Conservation (phyloP, 92 coral and sea anemone genomes). For the Galaxea fascicularis region DNA sequence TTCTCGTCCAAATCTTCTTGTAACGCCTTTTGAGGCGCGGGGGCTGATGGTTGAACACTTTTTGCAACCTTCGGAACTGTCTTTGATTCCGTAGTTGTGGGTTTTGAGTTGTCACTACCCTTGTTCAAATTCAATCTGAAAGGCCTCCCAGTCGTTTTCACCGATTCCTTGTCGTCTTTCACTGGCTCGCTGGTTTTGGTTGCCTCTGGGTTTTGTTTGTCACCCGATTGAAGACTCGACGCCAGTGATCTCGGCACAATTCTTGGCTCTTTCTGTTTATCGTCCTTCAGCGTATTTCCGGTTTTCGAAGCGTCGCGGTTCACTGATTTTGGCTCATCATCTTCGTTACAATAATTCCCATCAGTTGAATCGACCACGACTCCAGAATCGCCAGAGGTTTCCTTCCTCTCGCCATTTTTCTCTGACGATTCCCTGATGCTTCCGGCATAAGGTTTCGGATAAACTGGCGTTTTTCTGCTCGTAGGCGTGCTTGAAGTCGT, state of each 20-base stretch:
- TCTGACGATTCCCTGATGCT: conserved; percentile 10
- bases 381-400: conserved; percentile 83
- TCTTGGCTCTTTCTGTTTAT: conserved; percentile 40
- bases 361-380: conserved; percentile 66
- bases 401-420: conserved; percentile 53
- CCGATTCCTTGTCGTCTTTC: conserved; percentile 43
- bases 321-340: conserved; percentile 43
- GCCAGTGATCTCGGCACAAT: conserved; percentile 37
- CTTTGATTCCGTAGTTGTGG: conserved; percentile 29
- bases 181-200: neutral
- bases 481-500: conserved; percentile 31
- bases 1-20: conserved; percentile 52
- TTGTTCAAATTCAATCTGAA: conserved; percentile 41
- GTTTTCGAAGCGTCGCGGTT: conserved; percentile 50
- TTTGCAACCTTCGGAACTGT: conserved; percentile 24
- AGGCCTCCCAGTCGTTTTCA: conserved; percentile 39
- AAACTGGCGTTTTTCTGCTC: conserved; percentile 36
- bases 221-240: conserved; percentile 32
- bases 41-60: conserved; percentile 11
- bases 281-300: conserved; percentile 51
- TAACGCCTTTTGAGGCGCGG: conserved; percentile 40
- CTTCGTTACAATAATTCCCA: conserved; percentile 66
- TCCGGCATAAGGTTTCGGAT: conserved; percentile 51
- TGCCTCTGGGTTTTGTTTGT: conserved; percentile 33
- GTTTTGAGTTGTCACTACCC: conserved; percentile 26